Base-by-base conservation (phyloP, 2,888 invertebrate species). In the Gisinianus flammeolus region DNA sequence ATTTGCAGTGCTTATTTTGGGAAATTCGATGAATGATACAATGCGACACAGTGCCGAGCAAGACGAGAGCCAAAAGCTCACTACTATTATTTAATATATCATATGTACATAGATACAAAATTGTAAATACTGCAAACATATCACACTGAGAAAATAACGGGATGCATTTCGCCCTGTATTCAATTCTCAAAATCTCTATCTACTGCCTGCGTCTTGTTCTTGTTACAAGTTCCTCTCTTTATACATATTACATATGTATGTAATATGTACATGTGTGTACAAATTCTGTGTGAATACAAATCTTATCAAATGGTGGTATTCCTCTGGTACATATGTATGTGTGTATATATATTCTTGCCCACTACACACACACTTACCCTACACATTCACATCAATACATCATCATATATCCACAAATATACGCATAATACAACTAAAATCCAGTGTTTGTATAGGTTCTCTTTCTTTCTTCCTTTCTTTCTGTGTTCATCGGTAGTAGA, bases 121-220 rank as follows among this genome's bases (percentile, higher is more conserved):
- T 12, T 12, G 22, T 22, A n/a, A 56, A 56, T 56, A 56, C n/a
- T 64, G 62, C 62, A 64, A 64, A 64, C 62, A 64, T 22, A 64
- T 64, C 62, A 64, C 67, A 67, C 67, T 33, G 67, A 33, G 67
- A 67, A 67, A 33, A 67, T 67, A 67, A 67, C 67, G 67, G 67
- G 67, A 67, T 67, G 31, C n/a, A 33, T 33, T 67, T 67, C 35
- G 24, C 26, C 28, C 64, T 64, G 56, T 6, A 56, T 56, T 56
- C 56, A 56, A 56, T n/a, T 44, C 44, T 44, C 44, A 44, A 44
- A 44, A 44, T 44, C 44, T 24, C 26, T 64, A 64, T 64, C 44
- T 44, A 24, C 62, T 64, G 22, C 62, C 62, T 24, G 62, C 26
- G 22, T 64, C 62, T 26, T 24, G 22, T 26, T 64, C 12, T 64